Evolutionary conservation across 2,888 invertebrate genomes (phyloP).

Genomic region (Oxystoma pomonae): DNA sequence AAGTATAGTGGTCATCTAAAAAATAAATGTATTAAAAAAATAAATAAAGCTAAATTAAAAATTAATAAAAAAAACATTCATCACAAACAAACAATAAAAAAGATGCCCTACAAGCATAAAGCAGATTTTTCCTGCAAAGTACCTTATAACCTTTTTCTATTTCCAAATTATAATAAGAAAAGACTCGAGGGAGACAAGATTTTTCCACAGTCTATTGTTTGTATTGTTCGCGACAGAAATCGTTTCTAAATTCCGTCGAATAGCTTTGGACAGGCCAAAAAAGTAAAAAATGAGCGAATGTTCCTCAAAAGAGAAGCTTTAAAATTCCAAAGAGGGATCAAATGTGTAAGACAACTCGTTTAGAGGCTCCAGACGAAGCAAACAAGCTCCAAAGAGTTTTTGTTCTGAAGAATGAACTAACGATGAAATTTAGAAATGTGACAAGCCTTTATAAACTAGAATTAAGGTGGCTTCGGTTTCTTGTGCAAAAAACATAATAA

Average conservation of each 20-base stretch:
- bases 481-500: too few relatives aligned
- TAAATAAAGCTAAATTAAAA: too few relatives aligned
- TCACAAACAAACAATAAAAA: too few relatives aligned
- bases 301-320: slow-evolving; percentile 5
- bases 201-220: not conserved
- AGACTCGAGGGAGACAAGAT: not conserved
- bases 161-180: not conserved
- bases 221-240: not conserved
- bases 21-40: too few relatives aligned
- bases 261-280: not conserved
- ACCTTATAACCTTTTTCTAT: too few relatives aligned
- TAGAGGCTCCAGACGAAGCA: slow-evolving; percentile 1
- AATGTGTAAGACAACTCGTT: slow-evolving; percentile 13
- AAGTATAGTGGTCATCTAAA: too few relatives aligned
- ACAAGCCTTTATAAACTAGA: too few relatives aligned
- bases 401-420: not conserved
- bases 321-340: slow-evolving; percentile 14
- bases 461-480: too few relatives aligned
- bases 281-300: not conserved
- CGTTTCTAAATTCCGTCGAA: not conserved
- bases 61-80: too few relatives aligned
- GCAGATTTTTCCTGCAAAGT: too few relatives aligned
- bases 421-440: too few relatives aligned
- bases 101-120: too few relatives aligned
- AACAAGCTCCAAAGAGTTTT: slow-evolving; percentile 6